These are phyloP conservation scores for Thermophis baileyi DNA, from an alignment of 2,113 vertebrate genomes.

Conservation along the genomic window DNA sequence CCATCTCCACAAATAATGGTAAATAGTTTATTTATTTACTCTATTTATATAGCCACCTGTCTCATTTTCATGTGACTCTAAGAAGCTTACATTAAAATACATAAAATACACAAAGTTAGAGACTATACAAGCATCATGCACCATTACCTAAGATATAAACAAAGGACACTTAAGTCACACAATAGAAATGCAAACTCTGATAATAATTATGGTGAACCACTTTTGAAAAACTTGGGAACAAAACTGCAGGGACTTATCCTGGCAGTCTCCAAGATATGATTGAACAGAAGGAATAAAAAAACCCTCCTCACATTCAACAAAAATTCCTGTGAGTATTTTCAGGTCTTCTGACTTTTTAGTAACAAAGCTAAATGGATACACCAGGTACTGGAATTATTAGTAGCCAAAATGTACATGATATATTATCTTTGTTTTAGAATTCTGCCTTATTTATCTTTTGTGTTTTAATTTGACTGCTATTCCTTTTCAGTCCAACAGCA, in stretches of 20 bases:
- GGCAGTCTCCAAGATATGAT: background rate
- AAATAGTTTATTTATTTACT: background rate
- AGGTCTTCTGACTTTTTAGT: background rate
- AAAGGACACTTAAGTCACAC: background rate
- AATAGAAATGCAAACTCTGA: background rate
- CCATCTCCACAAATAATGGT: background rate
- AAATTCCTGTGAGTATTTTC: background rate
- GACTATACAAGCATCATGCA: slow-evolving; percentile 1
- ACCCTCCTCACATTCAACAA: background rate
- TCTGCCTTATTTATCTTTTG: background rate
- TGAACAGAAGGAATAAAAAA: background rate
- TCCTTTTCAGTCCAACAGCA: background rate
- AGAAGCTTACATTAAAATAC: background rate
- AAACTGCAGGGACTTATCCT: background rate
- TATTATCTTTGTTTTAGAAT: background rate
- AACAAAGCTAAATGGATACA: background rate
- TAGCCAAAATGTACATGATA: background rate
- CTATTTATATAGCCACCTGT: background rate
- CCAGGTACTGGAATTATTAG: background rate
- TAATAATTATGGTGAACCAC: background rate
- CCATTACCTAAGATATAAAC: background rate
- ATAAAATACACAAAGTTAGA: background rate
- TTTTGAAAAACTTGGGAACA: background rate
- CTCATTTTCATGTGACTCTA: background rate
- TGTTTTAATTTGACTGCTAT: background rate